Evolutionary conservation across 2,113 vertebrate genomes (phyloP).

Genomic region (Alaudala cheleensis): DNA sequence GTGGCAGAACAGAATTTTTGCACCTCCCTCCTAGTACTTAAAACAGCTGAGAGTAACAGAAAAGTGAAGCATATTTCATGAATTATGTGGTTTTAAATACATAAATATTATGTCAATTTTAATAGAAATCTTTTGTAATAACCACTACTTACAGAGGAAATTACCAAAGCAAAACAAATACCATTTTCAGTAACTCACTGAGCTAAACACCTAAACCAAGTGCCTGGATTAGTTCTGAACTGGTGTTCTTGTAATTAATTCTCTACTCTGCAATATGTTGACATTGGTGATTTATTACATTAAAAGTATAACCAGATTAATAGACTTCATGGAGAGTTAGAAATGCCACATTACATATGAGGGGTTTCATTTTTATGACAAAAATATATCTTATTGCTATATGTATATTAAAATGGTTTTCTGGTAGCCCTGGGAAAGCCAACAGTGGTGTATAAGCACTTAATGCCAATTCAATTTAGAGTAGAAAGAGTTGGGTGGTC

Average conservation of each 20-base stretch:
- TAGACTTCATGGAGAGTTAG: neutral
- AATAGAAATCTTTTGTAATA: neutral
- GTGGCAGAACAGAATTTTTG: neutral
- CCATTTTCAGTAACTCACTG: neutral
- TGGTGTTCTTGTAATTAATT: neutral
- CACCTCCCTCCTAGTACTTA: neutral
- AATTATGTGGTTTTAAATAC: neutral
- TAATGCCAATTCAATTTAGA: neutral
- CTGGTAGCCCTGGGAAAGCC: slow-evolving; percentile 18
- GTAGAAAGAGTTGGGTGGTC: neutral
- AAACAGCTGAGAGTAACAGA: neutral
- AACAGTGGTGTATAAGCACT: neutral
- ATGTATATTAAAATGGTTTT: neutral
- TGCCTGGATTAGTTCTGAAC: neutral
- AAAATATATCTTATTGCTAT: neutral
- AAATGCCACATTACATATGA: neutral
- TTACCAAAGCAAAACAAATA: neutral
- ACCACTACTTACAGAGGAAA: neutral
- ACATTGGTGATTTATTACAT: neutral
- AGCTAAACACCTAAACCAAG: neutral
- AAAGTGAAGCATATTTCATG: neutral
- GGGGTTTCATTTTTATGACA: neutral
- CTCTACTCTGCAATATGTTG: neutral
- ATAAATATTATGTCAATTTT: neutral
- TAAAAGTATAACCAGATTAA: neutral